These are phyloP conservation scores for Lethrus apterus DNA, from an alignment of 1,140 invertebrate genomes.

Conservation along the genomic window DNA sequence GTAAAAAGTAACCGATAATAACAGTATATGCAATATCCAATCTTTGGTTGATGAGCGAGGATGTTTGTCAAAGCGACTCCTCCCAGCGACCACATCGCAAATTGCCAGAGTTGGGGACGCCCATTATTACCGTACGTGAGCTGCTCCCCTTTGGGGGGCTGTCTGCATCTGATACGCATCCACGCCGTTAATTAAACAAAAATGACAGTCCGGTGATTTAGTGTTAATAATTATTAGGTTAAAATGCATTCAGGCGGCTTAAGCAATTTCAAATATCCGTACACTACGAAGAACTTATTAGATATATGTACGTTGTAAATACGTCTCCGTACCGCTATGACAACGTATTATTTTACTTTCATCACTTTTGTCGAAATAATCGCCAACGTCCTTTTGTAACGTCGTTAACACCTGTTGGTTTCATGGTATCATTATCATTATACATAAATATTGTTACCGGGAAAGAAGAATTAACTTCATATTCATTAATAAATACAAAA, in stretches of 20 bases:
- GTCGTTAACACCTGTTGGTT: no score
- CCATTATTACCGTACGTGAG: slow-evolving; percentile 27
- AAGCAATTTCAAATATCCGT: slow-evolving; percentile 14
- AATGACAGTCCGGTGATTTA: slow-evolving; percentile 34
- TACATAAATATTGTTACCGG: no score
- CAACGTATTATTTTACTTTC: no score
- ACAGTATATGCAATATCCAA: slow-evolving; percentile 28
- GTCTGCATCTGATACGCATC: slow-evolving; percentile 31
- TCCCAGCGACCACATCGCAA: slow-evolving; percentile 27
- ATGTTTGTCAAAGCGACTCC: slow-evolving; percentile 28
- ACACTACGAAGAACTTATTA: no score
- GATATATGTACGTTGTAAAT: no score
- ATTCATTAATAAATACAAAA: no score
- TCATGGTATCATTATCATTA: no score
- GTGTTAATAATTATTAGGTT: slow-evolving; percentile 33
- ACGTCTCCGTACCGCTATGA: no score
- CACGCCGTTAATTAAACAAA: slow-evolving; percentile 33
- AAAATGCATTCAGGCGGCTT: slow-evolving; percentile 13
- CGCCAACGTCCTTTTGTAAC: no score
- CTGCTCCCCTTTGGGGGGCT: slow-evolving; percentile 20
- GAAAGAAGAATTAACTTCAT: no score
- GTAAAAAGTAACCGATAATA: slow-evolving; percentile 27
- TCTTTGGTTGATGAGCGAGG: slow-evolving; percentile 28
- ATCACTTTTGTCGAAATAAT: no score
- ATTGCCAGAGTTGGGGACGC: slow-evolving; percentile 25